A percentile compares a stretch with the other conserved stretches of the same genome.
Evolutionary conservation across 2,113 vertebrate species (phyloP).

Genomic region (Cochlearius cochlearius): DNA sequence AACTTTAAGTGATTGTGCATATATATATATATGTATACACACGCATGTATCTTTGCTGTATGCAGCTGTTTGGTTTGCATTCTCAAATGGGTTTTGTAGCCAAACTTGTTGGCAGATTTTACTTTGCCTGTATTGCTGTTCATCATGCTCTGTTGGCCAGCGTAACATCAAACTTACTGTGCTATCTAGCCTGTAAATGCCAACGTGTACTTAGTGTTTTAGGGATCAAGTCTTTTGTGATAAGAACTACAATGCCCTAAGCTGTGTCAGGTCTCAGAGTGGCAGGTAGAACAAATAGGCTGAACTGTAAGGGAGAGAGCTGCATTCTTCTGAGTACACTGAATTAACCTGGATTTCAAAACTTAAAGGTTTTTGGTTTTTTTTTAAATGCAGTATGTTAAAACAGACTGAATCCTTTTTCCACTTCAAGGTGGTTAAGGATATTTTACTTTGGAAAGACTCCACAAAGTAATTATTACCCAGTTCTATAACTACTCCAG

Average conservation of each 20-base stretch:
- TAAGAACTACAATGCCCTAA: not conserved
- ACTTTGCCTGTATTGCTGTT: not conserved
- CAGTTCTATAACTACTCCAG: not conserved
- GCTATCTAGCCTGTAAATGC: not conserved
- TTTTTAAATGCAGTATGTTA: not conserved
- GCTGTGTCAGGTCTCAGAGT: not conserved
- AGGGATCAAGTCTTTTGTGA: not conserved
- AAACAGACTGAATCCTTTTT: not conserved
- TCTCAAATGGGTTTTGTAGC: not conserved
- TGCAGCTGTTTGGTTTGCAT: not conserved
- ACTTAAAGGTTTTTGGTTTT: not conserved
- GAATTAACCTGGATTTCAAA: not conserved
- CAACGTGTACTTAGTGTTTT: not conserved
- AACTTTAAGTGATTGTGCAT: not conserved
- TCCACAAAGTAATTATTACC: not conserved
- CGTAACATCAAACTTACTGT: not conserved
- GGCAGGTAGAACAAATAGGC: not conserved
- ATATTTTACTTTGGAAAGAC: not conserved
- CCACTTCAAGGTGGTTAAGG: not conserved
- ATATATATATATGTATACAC: rapidly evolving
- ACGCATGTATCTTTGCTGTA: not conserved
- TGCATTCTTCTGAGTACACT: not conserved
- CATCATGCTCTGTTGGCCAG: not conserved
- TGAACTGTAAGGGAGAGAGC: not conserved
- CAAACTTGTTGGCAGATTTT: not conserved